Conservation (phyloP, 2,888 invertebrate species). For the Uloborus plumipes region DNA sequence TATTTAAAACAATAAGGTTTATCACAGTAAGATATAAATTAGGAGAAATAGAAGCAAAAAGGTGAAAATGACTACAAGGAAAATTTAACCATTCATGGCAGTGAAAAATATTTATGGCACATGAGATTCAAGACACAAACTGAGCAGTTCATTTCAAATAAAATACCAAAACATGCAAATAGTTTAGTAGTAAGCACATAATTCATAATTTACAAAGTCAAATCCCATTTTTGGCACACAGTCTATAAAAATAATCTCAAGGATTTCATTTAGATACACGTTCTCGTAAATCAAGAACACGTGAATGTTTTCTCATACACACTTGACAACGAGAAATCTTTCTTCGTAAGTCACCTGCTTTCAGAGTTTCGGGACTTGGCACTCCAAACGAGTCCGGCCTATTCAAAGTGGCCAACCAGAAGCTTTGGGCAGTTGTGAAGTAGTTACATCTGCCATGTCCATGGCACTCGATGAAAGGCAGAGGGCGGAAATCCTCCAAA, state of each 20-base stretch:
- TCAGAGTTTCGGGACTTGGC: constrained; percentile 64
- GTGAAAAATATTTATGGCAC: too few relatives aligned
- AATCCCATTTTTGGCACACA: constrained; percentile 1
- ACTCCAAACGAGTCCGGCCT: constrained; percentile 78
- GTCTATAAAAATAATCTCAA: neutral
- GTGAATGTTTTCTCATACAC: constrained; percentile 64
- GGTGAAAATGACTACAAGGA: too few relatives aligned
- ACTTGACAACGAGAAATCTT: constrained; percentile 66
- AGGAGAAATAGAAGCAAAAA: too few relatives aligned
- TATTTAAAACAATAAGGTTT: too few relatives aligned
- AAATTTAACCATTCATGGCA: too few relatives aligned
- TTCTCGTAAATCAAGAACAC: constrained; percentile 27
- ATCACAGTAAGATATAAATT: too few relatives aligned
- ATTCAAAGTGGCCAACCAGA: constrained; percentile 94
- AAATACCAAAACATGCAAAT: too few relatives aligned
- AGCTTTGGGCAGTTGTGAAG: constrained; percentile 92
- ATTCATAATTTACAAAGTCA: too few relatives aligned
- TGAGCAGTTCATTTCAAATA: too few relatives aligned
- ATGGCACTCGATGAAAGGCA: constrained; percentile 97
- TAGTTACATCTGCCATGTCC: constrained; percentile 94
- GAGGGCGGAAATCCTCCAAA: constrained; percentile 90
- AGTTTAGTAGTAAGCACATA: too few relatives aligned
- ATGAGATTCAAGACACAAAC: too few relatives aligned
- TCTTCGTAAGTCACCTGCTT: constrained; percentile 64
- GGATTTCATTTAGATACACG: constrained; percentile 16